Evolutionary conservation across 2,113 vertebrate genomes (phyloP).

Genomic region (Epinephelus cyanopodus): DNA sequence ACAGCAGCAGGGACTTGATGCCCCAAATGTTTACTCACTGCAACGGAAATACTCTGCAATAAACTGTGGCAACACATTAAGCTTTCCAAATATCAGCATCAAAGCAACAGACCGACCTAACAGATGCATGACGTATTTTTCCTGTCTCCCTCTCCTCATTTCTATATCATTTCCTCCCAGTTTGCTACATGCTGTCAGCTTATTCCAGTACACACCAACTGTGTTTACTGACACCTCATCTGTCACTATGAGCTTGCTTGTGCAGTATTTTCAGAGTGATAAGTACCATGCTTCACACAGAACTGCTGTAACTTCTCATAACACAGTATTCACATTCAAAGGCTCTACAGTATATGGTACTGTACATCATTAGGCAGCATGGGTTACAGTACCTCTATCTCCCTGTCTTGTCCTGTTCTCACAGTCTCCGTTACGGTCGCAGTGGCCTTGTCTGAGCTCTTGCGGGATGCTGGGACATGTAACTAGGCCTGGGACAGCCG

Average conservation of each 20-base stretch:
- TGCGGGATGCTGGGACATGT: slow-evolving; percentile 81
- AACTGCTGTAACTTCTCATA: slow-evolving; percentile 59
- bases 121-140: slow-evolving; percentile 23
- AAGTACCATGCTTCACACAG: slow-evolving; percentile 21
- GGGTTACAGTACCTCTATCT: slow-evolving; percentile 73
- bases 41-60: slow-evolving; percentile 18
- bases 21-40: slow-evolving; percentile 34
- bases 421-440: slow-evolving; percentile 61
- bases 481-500: slow-evolving; percentile 78
- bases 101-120: slow-evolving; percentile 6
- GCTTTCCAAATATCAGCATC: slow-evolving; percentile 26
- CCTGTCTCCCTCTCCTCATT: background rate
- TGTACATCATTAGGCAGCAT: slow-evolving; percentile 29
- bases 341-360: background rate
- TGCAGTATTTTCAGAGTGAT: slow-evolving; percentile 36
- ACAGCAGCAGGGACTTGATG: slow-evolving; percentile 20
- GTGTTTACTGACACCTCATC: slow-evolving; percentile 43
- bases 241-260: slow-evolving; percentile 7
- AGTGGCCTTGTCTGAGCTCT: slow-evolving; percentile 68
- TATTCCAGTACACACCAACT: slow-evolving; percentile 22
- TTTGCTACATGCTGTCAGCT: slow-evolving; percentile 18
- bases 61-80: slow-evolving; percentile 11
- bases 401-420: slow-evolving; percentile 60
- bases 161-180: slow-evolving; percentile 1
- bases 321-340: slow-evolving; percentile 9